phyloP scores from a whole-genome alignment of 92 coral and sea anemone genomes.

The Phymanthus crucifer region DNA sequence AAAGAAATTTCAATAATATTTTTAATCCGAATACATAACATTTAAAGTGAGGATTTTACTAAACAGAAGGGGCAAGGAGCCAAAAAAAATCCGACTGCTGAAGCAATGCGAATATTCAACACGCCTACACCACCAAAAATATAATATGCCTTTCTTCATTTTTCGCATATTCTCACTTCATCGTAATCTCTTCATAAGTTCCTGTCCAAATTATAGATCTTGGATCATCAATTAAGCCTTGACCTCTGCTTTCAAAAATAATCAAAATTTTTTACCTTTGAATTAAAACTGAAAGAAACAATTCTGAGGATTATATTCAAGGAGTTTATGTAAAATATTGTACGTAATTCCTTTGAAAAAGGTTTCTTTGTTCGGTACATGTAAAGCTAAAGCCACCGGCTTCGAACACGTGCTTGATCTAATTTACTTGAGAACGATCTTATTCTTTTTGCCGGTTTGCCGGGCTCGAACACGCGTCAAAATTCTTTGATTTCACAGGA shows the following conservation, averaged over 20 bases:
- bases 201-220: conserved; percentile 7
- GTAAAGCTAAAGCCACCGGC: conserved; percentile 7
- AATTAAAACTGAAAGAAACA: background rate
- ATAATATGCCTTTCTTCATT: conserved; percentile 4
- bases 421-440: conserved; percentile 7
- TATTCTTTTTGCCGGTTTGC: background rate
- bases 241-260: background rate
- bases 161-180: conserved; percentile 8
- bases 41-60: background rate
- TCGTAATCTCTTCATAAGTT: conserved; percentile 12
- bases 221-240: conserved; percentile 7
- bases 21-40: background rate
- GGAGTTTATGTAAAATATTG: background rate
- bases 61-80: background rate
- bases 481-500: conserved; percentile 17
- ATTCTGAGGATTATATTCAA: background rate
- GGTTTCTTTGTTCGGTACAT: background rate
- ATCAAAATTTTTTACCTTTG: conserved; percentile 1
- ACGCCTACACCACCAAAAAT: conserved; percentile 3
- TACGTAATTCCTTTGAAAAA: background rate
- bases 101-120: background rate
- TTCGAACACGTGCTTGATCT: conserved; percentile 6
- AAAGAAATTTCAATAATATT: background rate
- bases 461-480: background rate
- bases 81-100: background rate